These are phyloP conservation scores for Aurelia coerulea DNA, from an alignment of 30 jellyfish, hydroid and myxozoan genomes.

Conservation along the genomic window DNA sequence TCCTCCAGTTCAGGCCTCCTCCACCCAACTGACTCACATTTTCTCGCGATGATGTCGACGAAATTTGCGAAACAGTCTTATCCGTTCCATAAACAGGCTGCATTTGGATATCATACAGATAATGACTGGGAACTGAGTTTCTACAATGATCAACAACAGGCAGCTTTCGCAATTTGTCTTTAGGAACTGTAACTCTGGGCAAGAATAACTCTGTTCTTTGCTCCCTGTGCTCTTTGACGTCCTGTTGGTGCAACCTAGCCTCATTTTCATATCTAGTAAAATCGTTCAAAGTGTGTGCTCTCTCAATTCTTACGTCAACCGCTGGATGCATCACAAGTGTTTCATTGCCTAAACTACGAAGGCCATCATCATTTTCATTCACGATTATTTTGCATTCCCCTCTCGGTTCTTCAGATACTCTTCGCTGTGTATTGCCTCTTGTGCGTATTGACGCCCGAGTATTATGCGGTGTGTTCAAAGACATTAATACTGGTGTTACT, in stretches of 20 bases:
- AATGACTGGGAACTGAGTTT: slow-evolving; percentile 61
- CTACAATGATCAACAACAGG: slow-evolving; percentile 64
- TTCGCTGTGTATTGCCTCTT: not conserved
- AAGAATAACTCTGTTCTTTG: slow-evolving; percentile 38
- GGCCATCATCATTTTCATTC: slow-evolving; percentile 1
- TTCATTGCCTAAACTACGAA: slow-evolving; percentile 6
- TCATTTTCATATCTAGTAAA: not conserved
- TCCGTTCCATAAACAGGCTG: slow-evolving; percentile 67
- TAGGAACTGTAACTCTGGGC: slow-evolving; percentile 73
- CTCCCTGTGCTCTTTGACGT: not conserved
- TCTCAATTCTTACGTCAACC: not conserved
- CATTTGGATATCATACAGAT: slow-evolving; percentile 59
- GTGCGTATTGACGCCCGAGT: slow-evolving; percentile 45
- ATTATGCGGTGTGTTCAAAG: slow-evolving; percentile 50
- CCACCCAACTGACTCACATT: not conserved
- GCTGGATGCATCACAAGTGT: slow-evolving; percentile 8
- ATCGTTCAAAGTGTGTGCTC: not conserved
- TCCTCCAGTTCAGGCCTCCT: not conserved
- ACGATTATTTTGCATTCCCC: not conserved
- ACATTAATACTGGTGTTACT: not conserved
- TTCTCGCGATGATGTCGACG: not conserved
- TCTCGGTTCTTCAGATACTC: not conserved
- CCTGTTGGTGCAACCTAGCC: not conserved
- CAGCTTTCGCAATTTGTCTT: slow-evolving; percentile 18
- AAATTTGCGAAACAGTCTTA: slow-evolving; percentile 9